Evolutionary conservation across 2,113 vertebrate genomes (phyloP).

Genomic region (Hassar affinis): DNA sequence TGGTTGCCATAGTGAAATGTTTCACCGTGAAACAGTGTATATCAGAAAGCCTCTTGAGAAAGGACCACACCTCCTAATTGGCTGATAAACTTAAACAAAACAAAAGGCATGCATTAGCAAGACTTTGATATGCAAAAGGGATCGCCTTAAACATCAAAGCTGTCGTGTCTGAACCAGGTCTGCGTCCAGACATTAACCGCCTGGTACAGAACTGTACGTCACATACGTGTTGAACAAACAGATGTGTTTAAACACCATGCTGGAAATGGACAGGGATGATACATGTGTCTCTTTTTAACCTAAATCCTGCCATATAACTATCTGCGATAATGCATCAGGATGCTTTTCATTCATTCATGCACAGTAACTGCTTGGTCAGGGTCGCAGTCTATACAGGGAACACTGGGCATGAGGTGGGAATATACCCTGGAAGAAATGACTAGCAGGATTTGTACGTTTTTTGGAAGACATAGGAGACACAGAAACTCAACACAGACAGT

Average conservation of each 20-base stretch:
- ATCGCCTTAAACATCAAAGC: neutral
- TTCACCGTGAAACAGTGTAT: slow-evolving; percentile 41
- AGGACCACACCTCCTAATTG: slow-evolving; percentile 41
- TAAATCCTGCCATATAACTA: neutral
- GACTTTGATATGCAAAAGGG: slow-evolving; percentile 29
- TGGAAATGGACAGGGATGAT: neutral
- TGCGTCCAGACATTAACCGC: neutral
- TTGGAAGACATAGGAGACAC: neutral
- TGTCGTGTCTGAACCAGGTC: neutral
- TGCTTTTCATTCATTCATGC: neutral
- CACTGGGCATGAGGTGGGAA: neutral
- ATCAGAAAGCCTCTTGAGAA: slow-evolving; percentile 26
- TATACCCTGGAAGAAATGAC: neutral
- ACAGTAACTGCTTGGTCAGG: neutral
- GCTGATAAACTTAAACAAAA: slow-evolving; percentile 47
- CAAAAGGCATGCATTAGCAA: slow-evolving; percentile 34
- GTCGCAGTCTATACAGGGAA: neutral
- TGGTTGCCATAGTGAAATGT: slow-evolving; percentile 53
- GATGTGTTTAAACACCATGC: neutral
- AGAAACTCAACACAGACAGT: neutral
- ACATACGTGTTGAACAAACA: neutral
- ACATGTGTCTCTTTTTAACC: neutral
- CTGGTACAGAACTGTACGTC: too few species aligned
- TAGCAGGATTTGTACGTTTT: neutral
- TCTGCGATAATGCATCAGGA: neutral